Conservation (phyloP, 1,140 invertebrate genomes). For the Hylaeus anthracinus region DNA sequence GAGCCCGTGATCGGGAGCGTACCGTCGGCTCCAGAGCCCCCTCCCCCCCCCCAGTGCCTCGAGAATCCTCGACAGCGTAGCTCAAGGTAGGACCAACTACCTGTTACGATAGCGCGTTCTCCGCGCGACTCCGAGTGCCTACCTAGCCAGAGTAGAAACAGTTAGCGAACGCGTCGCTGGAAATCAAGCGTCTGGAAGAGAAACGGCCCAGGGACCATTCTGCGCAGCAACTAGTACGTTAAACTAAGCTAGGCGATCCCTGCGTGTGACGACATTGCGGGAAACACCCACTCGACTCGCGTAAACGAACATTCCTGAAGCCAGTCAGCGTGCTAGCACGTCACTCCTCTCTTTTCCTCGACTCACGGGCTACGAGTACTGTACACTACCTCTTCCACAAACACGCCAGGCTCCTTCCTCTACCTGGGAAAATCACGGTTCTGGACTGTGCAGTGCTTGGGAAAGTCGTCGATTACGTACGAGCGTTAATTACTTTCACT, state of each 20-base stretch:
- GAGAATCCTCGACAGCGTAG: constrained; percentile 16
- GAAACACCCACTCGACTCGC: constrained; percentile 24
- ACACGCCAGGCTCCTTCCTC: too few relatives aligned
- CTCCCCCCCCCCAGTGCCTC: neutral
- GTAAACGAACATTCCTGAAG: constrained; percentile 6
- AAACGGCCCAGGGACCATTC: too few relatives aligned
- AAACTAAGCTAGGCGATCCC: neutral
- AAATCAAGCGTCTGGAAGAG: too few relatives aligned
- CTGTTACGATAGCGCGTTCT: constrained; percentile 15
- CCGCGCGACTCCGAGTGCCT: too few relatives aligned
- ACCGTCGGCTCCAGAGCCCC: constrained; percentile 5
- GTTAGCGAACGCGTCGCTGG: too few relatives aligned
- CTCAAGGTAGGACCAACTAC: constrained; percentile 52
- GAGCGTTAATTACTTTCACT: constrained; percentile 39
- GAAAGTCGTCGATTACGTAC: neutral
- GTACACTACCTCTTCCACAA: too few relatives aligned
- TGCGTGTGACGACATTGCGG: constrained; percentile 16
- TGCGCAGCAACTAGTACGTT: too few relatives aligned
- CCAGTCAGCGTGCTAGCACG: neutral
- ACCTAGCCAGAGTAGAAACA: too few relatives aligned
- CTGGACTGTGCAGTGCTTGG: neutral
- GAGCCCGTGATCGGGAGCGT: constrained; percentile 41
- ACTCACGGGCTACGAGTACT: too few relatives aligned
- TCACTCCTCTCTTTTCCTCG: too few relatives aligned
- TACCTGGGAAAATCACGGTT: too few relatives aligned